Evolutionary conservation across 1,140 invertebrate species (phyloP).

Genomic region (Drosophila ercepeae): DNA sequence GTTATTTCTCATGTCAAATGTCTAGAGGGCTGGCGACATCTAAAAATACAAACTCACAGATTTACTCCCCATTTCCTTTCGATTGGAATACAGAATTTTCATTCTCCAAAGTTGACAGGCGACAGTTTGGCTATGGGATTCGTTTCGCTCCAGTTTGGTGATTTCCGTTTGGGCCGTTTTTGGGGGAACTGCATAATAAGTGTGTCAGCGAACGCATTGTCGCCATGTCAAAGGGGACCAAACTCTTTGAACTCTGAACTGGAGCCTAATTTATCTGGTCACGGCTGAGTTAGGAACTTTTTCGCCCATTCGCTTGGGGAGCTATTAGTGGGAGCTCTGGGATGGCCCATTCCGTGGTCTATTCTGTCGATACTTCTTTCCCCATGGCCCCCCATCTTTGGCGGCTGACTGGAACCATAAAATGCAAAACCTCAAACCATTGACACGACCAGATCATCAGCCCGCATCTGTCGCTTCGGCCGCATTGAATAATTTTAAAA

Average conservation of each 20-base stretch:
- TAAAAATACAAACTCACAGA: constrained; percentile 62
- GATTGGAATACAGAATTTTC: constrained; percentile 10
- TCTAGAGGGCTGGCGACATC: constrained; percentile 61
- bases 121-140: constrained; percentile 69
- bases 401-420: constrained; percentile 18
- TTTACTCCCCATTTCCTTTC: constrained; percentile 5
- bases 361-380: constrained; percentile 4
- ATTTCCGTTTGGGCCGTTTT: constrained; percentile 32
- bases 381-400: constrained; percentile 8
- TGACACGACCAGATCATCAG: constrained; percentile 46
- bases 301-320: constrained; percentile 14
- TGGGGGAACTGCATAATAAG: constrained; percentile 52
- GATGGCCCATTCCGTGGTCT: neutral
- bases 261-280: constrained; percentile 51
- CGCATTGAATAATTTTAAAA: constrained; percentile 56
- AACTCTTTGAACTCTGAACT: constrained; percentile 67
- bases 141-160: constrained; percentile 63
- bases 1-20: constrained; percentile 67
- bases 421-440: constrained; percentile 39
- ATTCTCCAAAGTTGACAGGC: constrained; percentile 53
- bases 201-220: constrained; percentile 51
- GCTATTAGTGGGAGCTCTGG: constrained; percentile 43
- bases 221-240: constrained; percentile 51
- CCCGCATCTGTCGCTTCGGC: constrained; percentile 36
- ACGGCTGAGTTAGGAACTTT: constrained; percentile 30